Evolutionary conservation across 2,888 invertebrate genomes (phyloP), one percentile per base, ranked within the genome.

Genomic region (Nysson spinosus): DNA sequence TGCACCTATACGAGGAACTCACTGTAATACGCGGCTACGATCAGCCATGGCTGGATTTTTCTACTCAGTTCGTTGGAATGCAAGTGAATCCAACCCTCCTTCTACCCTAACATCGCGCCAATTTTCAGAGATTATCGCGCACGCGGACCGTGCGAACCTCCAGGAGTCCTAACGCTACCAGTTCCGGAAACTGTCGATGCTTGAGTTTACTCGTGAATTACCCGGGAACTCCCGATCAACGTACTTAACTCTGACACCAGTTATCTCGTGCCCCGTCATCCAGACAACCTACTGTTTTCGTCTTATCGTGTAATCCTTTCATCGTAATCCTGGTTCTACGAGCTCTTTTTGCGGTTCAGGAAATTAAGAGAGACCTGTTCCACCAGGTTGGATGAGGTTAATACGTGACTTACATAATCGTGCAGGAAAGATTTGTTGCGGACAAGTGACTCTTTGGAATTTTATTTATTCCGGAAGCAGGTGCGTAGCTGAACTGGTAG

Each of bases 51-150:
- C 47, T 43, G 43, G 64, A 72, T 72, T 72, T 72, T 72, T 69
- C 72, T 43, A 55, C 32, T 39, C 4, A 2, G 32, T 34, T 22
- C 30, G 51, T 28, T 35, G 69, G 58, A 72, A 69, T 69, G 72
- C 64, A 14, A 34, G 7, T n/a, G 30, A 11, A 11, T 30, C n/a
- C 30, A 4, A 1, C 2, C 30, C 5, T 1, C 30, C 30, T n/a
- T 11, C 7, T 30, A 12, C 14, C 5, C 75, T 79, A 79, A 81
- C 77, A 78, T 80, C 74, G 75, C 75, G 76, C 81, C 83, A 84
- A 84, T 85, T 84, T 84, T 77, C 74, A 79, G 75, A 78, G 84
- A 85, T 84, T 82, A 85, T 83, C 82, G 79, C 80, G 74, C 69
- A 71, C 68, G 60, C 73, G 70, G 58, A 78, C 71, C 74, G 78